Evolutionary conservation across 2,797 vertebrate species (phyloP).

Genomic region (Morus bassanus): DNA sequence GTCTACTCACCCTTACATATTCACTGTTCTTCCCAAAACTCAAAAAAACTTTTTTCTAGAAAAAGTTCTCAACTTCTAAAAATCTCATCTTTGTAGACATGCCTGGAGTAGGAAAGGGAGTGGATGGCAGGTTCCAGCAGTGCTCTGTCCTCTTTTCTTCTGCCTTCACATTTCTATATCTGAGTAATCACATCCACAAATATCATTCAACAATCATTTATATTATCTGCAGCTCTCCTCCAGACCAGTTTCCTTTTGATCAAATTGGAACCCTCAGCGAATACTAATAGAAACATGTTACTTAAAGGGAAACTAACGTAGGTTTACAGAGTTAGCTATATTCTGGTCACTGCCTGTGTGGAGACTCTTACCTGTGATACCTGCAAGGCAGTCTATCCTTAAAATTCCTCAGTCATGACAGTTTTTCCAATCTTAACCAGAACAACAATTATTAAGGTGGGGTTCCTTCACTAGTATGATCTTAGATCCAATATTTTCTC

Average conservation of each 20-base stretch:
- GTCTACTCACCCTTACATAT: rapidly evolving
- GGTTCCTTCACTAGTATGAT: background rate
- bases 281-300: background rate
- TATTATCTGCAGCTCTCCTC: background rate
- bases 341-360: background rate
- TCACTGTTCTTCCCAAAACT: background rate
- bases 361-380: background rate
- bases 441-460: background rate
- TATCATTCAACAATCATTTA: background rate
- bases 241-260: background rate
- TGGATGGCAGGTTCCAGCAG: background rate
- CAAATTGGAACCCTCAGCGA: background rate
- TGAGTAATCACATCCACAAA: background rate
- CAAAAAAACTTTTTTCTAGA: background rate
- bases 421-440: background rate
- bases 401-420: background rate
- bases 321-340: background rate
- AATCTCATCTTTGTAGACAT: background rate
- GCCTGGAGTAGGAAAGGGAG: background rate
- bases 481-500: background rate
- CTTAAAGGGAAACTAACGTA: background rate
- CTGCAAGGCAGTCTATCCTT: background rate
- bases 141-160: background rate
- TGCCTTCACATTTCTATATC: background rate
- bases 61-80: background rate